Base-by-base conservation (phyloP, 2,113 vertebrate genomes). In the Pantherophis guttatus region DNA sequence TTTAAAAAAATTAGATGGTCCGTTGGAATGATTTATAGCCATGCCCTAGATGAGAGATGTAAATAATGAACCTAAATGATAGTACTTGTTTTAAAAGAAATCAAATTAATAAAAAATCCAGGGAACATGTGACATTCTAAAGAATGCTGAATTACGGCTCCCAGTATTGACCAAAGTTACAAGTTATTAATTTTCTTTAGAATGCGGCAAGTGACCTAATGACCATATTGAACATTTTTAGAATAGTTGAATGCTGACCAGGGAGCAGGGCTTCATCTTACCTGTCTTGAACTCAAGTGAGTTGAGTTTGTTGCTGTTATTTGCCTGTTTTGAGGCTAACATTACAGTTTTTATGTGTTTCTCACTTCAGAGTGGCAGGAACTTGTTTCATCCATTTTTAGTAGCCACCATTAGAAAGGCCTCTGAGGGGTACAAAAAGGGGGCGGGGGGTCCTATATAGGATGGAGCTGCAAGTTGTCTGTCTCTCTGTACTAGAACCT, bases 71-170 rank as follows among this genome's bases (percentile, higher is more conserved):
- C 5, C 23, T 39, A 13, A 90, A 59, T 0, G 0, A 17, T 24
- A 62, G 87, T 48, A 91, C 93, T 52, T 96, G 92, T 94, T 94
- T 94, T 81, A 94, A 96, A 92, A 65, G n/a, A 91, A 94, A 94
- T 91, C 12, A 96, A 96, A 91, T 95, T 59, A 87, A 96, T 54
- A 1, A 0, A 53, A 29, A 33, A 59, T 50, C 33, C 75, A 81
- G 75, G 75, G 33, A 81, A 44, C 33, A 44, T 44, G 33, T 81
- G 75, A 21, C 75, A 44, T 81, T 44, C 17, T 44, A 44, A 44
- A 81, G 39, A 44, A 8, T 44, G 8, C 75, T 81, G 8, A 44
- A 44, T 81, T 81, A 44, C 8, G 17, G 33, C 70, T 39, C 17
- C 33, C 33, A 81, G 75, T 81, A 81, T 81, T 81, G 19, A 39